Evolutionary conservation across 2,888 invertebrate species (phyloP).

Genomic region (Neria commutata): DNA sequence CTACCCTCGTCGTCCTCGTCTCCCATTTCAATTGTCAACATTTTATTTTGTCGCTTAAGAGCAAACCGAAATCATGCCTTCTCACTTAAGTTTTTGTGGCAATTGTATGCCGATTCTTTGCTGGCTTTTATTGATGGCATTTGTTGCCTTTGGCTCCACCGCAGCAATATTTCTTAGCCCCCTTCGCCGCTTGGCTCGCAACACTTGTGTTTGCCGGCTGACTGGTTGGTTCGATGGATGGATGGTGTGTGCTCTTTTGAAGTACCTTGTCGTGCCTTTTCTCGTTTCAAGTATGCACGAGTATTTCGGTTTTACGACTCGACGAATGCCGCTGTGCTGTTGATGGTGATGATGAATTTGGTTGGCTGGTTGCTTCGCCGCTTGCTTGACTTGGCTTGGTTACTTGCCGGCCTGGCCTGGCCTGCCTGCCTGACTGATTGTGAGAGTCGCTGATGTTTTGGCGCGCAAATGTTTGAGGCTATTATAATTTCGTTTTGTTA

Average conservation of each 20-base stretch:
- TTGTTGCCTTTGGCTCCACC: conserved; percentile 22
- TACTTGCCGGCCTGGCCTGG: background rate
- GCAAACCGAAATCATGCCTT: background rate
- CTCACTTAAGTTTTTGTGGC: background rate
- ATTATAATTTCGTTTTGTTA: background rate
- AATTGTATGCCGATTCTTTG: too few relatives aligned
- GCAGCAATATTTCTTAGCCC: conserved; percentile 19
- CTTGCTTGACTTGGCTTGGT: background rate
- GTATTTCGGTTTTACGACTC: background rate
- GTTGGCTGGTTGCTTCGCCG: background rate
- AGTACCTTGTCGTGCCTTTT: background rate
- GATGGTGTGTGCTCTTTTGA: background rate
- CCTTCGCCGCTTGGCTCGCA: background rate
- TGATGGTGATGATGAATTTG: background rate
- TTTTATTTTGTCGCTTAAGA: background rate
- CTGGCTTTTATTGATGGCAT: conserved; percentile 27
- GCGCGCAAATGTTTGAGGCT: conserved; percentile 11
- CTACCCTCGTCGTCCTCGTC: background rate
- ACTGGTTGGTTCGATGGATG: background rate
- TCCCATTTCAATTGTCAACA: background rate
- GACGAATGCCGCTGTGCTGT: background rate
- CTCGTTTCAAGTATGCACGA: background rate
- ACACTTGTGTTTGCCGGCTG: background rate
- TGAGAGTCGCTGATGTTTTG: background rate
- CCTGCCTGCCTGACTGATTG: background rate